Evolutionary conservation across 2,888 invertebrate species (phyloP).

Genomic region (Fragum sueziense): DNA sequence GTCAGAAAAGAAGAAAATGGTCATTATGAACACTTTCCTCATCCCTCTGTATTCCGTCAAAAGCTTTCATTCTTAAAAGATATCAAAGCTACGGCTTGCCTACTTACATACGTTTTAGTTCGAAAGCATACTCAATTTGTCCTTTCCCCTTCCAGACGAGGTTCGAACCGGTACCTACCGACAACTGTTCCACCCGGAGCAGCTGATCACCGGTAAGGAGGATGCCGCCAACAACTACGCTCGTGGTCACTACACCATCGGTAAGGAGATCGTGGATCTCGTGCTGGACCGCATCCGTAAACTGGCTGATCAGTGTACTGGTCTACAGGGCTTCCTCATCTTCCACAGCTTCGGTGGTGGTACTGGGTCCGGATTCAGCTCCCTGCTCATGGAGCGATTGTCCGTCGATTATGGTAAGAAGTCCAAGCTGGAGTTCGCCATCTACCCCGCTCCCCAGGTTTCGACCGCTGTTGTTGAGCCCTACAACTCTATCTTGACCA

Average conservation of each 20-base stretch:
- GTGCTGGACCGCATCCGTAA: slow-evolving; percentile 82
- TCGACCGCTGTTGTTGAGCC: slow-evolving; percentile 95
- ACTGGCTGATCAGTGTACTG: slow-evolving; percentile 82
- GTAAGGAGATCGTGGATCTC: slow-evolving; percentile 89
- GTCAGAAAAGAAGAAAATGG: too few species aligned
- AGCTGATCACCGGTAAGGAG: slow-evolving; percentile 97
- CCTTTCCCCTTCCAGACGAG: not conserved
- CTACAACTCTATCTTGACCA: slow-evolving; percentile 92
- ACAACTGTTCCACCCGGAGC: slow-evolving; percentile 95
- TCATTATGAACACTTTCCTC: too few species aligned
- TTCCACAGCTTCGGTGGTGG: slow-evolving; percentile 80
- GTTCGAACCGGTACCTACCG: slow-evolving; percentile 27
- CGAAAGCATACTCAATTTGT: too few species aligned
- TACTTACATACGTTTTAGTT: too few species aligned
- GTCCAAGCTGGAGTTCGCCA: slow-evolving; percentile 78
- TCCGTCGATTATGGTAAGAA: slow-evolving; percentile 79
- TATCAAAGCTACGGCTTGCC: too few species aligned
- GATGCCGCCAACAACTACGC: slow-evolving; percentile 99
- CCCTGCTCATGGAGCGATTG: slow-evolving; percentile 80
- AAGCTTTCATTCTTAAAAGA: not conserved
- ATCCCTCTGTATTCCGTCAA: too few species aligned
- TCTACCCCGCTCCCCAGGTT: slow-evolving; percentile 87
- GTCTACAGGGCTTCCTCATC: slow-evolving; percentile 80
- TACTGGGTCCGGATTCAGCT: slow-evolving; percentile 81
- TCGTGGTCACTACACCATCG: slow-evolving; percentile 98